A percentile compares a stretch with the other conserved stretches of the same genome.
Conservation (phyloP, 2,888 invertebrate genomes). For the Stramonita haemastoma region DNA sequence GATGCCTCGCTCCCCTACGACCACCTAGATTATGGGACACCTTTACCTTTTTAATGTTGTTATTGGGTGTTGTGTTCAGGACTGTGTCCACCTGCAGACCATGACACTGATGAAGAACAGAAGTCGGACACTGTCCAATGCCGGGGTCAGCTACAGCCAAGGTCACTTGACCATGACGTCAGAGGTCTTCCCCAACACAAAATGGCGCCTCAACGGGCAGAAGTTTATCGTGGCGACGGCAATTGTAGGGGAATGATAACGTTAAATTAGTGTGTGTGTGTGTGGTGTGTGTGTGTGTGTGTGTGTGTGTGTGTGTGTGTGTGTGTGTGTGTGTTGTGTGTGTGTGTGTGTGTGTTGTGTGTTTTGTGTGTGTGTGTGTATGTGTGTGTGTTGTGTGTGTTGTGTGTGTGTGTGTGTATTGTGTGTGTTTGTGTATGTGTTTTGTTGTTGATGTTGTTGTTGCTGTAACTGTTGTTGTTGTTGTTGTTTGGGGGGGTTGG, state of each 20-base stretch:
- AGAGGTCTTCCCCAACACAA: conserved; percentile 27
- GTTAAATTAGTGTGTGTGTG: background rate
- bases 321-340: background rate
- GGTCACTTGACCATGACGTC: conserved; percentile 7
- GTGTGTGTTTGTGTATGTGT: background rate
- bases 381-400: no score
- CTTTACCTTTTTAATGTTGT: no score
- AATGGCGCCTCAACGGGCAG: conserved; percentile 33
- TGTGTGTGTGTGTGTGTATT: no score
- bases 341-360: no score
- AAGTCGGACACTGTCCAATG: background rate
- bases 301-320: no score
- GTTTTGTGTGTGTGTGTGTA: no score
- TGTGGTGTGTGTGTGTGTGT: background rate
- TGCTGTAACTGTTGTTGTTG: background rate
- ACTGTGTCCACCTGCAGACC: conserved; percentile 29
- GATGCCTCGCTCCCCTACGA: no score
- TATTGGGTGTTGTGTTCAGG: background rate
- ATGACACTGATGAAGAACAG: background rate
- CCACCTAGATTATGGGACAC: no score
- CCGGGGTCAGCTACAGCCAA: background rate
- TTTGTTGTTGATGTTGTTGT: background rate
- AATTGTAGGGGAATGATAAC: background rate
- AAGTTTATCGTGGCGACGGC: conserved; percentile 30
- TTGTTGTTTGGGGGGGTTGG: no score